These are phyloP conservation scores for Podarcis siculus DNA, from an alignment of 2,797 vertebrate species.

Conservation along the genomic window DNA sequence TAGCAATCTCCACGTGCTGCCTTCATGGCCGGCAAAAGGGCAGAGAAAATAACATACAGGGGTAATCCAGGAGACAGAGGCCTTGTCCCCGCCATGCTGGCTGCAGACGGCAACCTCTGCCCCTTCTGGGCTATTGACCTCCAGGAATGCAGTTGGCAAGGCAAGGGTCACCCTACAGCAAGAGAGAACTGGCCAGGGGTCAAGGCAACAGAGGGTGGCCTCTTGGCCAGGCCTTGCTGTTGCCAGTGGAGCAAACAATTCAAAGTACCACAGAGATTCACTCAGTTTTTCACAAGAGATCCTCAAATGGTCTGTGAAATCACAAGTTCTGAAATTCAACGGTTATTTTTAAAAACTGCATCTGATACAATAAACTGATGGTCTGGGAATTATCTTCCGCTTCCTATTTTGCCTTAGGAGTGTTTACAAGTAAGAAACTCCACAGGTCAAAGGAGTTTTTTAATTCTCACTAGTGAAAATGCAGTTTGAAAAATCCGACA, in stretches of 20 bases:
- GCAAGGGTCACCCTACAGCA: not conserved
- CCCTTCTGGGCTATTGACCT: constrained; percentile 25
- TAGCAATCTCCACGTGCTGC: not conserved
- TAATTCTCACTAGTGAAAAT: not conserved
- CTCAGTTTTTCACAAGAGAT: not conserved
- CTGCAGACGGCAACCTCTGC: constrained; percentile 11
- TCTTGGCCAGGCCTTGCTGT: not conserved
- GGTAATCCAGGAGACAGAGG: not conserved
- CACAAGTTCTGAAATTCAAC: not conserved
- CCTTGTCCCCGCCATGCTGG: not conserved
- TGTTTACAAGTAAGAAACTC: not conserved
- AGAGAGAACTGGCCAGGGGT: not conserved
- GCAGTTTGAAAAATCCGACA: not conserved
- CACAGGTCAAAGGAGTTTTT: not conserved
- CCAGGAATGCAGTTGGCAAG: not conserved
- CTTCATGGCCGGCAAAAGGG: not conserved
- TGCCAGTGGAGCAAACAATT: not conserved
- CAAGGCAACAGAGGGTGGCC: not conserved
- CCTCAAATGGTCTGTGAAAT: not conserved
- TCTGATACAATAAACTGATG: not conserved
- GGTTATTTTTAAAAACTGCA: not conserved
- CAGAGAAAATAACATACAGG: not conserved
- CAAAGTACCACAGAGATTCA: not conserved
- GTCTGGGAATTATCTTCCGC: not conserved
- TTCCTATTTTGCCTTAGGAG: not conserved